phyloP scores from a whole-genome alignment of 2,113 vertebrate species.

The Podarcis raffonei region DNA sequence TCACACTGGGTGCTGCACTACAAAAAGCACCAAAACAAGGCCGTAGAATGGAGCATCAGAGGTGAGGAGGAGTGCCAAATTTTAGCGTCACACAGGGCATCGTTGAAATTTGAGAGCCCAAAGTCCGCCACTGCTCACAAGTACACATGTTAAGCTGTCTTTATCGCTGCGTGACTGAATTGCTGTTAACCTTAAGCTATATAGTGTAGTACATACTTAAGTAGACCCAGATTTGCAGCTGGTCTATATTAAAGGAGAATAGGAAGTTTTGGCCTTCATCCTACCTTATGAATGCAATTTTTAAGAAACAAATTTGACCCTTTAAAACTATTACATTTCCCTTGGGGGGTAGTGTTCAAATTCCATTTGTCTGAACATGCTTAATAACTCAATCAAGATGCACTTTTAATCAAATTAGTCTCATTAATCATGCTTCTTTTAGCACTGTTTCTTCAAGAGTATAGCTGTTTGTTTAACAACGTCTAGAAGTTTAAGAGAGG shows the following conservation, averaged over 20 bases:
- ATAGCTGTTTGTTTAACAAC: not conserved
- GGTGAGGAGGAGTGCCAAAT: too few relatives aligned
- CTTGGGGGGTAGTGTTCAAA: constrained; percentile 2
- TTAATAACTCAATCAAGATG: not conserved
- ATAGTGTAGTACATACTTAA: constrained; percentile 28
- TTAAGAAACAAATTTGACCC: constrained; percentile 3
- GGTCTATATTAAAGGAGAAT: not conserved
- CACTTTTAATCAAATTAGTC: not conserved
- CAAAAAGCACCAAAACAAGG: too few relatives aligned
- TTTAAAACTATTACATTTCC: not conserved
- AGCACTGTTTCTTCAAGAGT: not conserved
- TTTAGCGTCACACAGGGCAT: too few relatives aligned
- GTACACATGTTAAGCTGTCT: constrained; percentile 3
- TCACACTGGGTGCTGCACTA: too few relatives aligned
- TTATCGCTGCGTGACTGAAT: constrained; percentile 11
- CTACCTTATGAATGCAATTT: not conserved
- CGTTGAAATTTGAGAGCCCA: too few relatives aligned
- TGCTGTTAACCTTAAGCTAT: constrained; percentile 24
- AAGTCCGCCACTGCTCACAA: not conserved
- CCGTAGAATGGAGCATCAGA: too few relatives aligned
- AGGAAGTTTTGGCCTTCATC: constrained; percentile 14
- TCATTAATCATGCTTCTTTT: not conserved
- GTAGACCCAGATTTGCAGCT: constrained; percentile 22
- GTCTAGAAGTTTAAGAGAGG: not conserved
- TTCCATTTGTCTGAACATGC: not conserved